A percentile compares a stretch with the other conserved stretches of the same genome.
Conservation (phyloP, 1,140 invertebrate genomes). For the Pseudomyrmex gracilis region DNA sequence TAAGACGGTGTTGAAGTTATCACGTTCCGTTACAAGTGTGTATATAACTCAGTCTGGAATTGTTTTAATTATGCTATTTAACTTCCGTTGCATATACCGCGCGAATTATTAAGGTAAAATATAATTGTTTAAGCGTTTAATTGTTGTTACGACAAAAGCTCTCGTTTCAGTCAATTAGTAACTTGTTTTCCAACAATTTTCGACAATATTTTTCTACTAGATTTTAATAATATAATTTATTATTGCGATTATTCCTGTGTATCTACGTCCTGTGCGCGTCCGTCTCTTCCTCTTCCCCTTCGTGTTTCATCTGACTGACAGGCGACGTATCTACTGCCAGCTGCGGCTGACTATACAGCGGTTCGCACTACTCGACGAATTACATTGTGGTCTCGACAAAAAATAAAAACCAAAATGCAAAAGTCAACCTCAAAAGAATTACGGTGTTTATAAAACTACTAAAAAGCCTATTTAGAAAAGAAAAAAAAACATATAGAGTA, state of each 20-base stretch:
- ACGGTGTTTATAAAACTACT: neutral
- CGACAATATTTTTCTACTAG: neutral
- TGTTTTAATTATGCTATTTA: too few relatives aligned
- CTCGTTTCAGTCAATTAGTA: neutral
- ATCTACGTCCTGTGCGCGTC: neutral
- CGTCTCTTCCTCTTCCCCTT: conserved; percentile 8
- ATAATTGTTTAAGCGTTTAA: too few relatives aligned
- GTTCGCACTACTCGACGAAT: conserved; percentile 36
- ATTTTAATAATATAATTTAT: neutral
- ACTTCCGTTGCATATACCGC: too few relatives aligned
- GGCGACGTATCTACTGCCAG: conserved; percentile 6
- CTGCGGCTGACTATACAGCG: conserved; percentile 35
- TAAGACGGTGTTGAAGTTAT: too few relatives aligned
- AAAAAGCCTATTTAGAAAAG: neutral
- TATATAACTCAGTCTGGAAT: too few relatives aligned
- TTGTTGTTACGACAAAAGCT: too few relatives aligned
- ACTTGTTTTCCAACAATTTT: neutral
- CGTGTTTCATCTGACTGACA: conserved; percentile 31
- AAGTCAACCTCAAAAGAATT: neutral
- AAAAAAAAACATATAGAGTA: too few relatives aligned
- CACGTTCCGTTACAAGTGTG: too few relatives aligned
- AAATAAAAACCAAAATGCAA: conserved; percentile 7
- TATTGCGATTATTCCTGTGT: neutral
- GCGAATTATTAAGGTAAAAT: too few relatives aligned
- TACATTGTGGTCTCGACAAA: neutral